Base-by-base conservation (phyloP, 2,888 invertebrate genomes). In the Perithous albicinctus region DNA sequence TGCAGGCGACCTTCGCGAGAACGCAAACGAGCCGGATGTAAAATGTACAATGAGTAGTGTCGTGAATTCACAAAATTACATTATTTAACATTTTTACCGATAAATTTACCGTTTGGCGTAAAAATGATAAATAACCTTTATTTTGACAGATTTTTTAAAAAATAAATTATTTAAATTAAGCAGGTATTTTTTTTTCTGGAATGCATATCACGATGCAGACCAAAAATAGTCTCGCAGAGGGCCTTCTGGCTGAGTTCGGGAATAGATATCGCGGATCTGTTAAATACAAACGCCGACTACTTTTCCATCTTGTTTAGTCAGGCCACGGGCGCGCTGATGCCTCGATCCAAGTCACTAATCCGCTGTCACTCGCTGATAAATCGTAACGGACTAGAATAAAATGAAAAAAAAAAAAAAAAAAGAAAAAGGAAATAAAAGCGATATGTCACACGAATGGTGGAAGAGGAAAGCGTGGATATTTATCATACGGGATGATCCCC, bases 1-100 rank as follows among this genome's bases (percentile, higher is more conserved):
- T 35, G 32, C 23, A n/a, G 35, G 32, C 80, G 81, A 74, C 81
- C 81, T 81, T 81, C 78, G 69, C 18, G 48, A 23, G 64, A 35
- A 59, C 73, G 63, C 73, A 73, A 51, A 51, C 61, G 77, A 70
- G 64, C 74, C 78, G 74, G 78, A 78, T 48, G 63, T 56, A n/a
- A 15, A 23, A 12, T 5, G 12, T 23, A 41, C 20, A 20, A 38
- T 7, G n/a, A n/a, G n/a, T n/a, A n/a, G n/a, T n/a, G n/a, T n/a
- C 43, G n/a, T n/a, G 1, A 43, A 1, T 43, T 43, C 12, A 43
- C 1, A 35, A n/a, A n/a, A n/a, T n/a, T n/a, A n/a, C n/a, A n/a
- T n/a, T n/a, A n/a, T n/a, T n/a, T n/a, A n/a, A n/a, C n/a, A n/a
- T n/a, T n/a, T n/a, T n/a, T n/a, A n/a, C n/a, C n/a, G n/a, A n/a